Conservation (phyloP, 2,113 vertebrate genomes). For the Oreochromis spilurus region DNA sequence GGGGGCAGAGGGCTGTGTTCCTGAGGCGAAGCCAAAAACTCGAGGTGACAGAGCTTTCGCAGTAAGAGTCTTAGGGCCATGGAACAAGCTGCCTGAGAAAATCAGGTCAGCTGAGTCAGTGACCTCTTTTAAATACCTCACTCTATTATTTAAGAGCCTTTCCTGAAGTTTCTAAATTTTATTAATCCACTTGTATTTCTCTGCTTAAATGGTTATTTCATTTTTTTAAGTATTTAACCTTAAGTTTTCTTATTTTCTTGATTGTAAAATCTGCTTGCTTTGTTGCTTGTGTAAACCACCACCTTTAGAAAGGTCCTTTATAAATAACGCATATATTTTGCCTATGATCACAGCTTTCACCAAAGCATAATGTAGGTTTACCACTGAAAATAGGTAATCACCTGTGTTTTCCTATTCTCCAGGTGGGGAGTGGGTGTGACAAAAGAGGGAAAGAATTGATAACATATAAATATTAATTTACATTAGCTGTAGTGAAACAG, state of each 20-base stretch:
- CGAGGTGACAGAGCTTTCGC: neutral
- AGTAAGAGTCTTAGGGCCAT: neutral
- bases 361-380: slow-evolving; percentile 16
- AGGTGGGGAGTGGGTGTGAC: slow-evolving; percentile 17
- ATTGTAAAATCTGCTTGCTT: neutral
- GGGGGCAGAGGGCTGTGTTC: neutral
- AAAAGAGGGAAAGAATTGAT: slow-evolving; percentile 48
- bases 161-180: neutral
- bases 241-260: neutral
- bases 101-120: neutral
- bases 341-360: slow-evolving; percentile 41
- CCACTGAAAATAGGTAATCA: slow-evolving; percentile 50
- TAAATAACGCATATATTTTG: neutral
- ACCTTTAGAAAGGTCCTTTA: neutral
- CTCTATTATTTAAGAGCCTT: neutral
- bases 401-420: slow-evolving; percentile 48
- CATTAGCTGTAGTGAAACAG: neutral
- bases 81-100: neutral
- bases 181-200: neutral
- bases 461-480: slow-evolving; percentile 13
- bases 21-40: neutral
- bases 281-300: neutral
- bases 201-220: neutral
- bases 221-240: neutral
- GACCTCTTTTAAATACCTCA: neutral